Base-by-base conservation (phyloP, 2,113 vertebrate species). In the Myotis yumanensis region DNA sequence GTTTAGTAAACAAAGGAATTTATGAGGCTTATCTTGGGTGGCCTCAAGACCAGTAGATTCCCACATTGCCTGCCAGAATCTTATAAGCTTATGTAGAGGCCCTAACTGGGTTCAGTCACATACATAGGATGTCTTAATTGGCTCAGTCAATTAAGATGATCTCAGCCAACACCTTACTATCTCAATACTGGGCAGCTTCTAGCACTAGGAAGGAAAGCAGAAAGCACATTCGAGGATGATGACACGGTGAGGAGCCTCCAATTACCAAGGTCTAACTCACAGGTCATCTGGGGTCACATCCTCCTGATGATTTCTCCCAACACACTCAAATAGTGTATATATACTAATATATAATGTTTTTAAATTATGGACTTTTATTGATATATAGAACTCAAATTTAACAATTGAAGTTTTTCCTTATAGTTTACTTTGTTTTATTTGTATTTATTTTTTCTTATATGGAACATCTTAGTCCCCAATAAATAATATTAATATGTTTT, bases 311-410 rank as follows among this genome's bases (percentile, higher is more conserved):
- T 80, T 79, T 57, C 51, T 23, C 51, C 51, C n/a, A 57, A 54
- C 48, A 52, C 10, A 35, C 48, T 57, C 20, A 23, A 23, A 73
- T 15, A 73, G 23, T 73, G 40, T 12, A n/a, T 46, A 59, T 10
- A 48, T 48, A 17, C 43, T 43, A 43, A 46, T 46, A 46, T 46
- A 46, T 46, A 46, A 46, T 46, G 22, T 83, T 66, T 62, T 46
- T 18, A 88, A 64, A 46, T 54, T 51, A 75, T 85, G 23, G 59
- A 40, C 37, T 83, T 68, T 62, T 68, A n/a, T 40, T 89, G 18
- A 51, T 57, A 64, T 82, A 76, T 89, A 8, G 57, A 95, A 46
- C 28, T 71, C 81, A 93, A 73, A 82, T 83, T 86, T 72, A 93
- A 86, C 35, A 72, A 81, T 52, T 51, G 11, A 20, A 86, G 23